Conservation (phyloP, 1,140 invertebrate species). For the Pachyrhynchus sulphureomaculatus region DNA sequence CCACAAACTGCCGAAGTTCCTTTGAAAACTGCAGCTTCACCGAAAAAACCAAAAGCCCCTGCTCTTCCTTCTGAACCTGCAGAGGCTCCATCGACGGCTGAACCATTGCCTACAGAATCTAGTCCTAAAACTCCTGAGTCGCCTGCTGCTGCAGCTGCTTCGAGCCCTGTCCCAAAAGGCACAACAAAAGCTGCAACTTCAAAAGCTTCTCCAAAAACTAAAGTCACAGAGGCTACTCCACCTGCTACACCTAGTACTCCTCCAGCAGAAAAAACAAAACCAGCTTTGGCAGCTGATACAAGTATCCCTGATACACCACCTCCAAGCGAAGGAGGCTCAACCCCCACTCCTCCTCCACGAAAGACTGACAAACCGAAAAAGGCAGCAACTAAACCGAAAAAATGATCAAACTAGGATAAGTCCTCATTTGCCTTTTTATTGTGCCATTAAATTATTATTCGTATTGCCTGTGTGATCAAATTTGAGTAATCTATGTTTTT, state of each 20-base stretch:
- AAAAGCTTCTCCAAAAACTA: neutral
- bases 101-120: neutral
- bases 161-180: neutral
- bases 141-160: neutral
- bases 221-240: constrained; percentile 6
- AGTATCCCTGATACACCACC: neutral
- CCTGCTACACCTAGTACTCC: constrained; percentile 3
- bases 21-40: no score
- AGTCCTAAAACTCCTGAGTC: neutral
- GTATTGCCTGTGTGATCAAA: constrained; percentile 21
- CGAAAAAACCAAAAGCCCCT: no score
- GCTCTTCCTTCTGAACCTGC: no score
- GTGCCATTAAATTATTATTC: constrained; percentile 15
- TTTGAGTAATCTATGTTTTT: constrained; percentile 2
- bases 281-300: neutral
- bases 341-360: constrained; percentile 16
- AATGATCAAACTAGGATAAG: neutral
- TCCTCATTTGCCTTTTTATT: constrained; percentile 2
- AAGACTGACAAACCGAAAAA: constrained; percentile 25
- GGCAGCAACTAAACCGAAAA: constrained; percentile 11
- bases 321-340: neutral
- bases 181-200: neutral
- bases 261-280: constrained; percentile 4
- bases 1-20: no score
- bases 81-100: no score